Evolutionary conservation across 2,888 invertebrate genomes (phyloP).

Genomic region (Hoplodrina blanda): DNA sequence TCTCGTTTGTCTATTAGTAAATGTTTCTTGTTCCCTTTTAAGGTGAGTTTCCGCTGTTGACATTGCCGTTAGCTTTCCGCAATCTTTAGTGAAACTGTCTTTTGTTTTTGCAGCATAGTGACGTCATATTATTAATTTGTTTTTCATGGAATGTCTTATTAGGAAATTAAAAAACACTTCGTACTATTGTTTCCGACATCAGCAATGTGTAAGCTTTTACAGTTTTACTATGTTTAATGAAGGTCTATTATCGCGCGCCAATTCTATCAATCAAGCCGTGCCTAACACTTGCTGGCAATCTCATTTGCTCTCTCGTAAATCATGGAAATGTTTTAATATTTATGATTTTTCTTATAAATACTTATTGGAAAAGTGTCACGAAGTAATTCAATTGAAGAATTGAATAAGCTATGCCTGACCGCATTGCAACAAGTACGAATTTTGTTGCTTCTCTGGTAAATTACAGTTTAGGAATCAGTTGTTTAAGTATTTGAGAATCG

Average conservation of each 20-base stretch:
- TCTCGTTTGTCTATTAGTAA: not conserved
- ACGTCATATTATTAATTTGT: not conserved
- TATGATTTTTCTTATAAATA: slow-evolving; percentile 32
- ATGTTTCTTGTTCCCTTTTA: not conserved
- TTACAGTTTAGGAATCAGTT: too few relatives aligned
- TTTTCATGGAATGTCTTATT: not conserved
- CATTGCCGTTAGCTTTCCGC: not conserved
- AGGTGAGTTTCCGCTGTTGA: not conserved
- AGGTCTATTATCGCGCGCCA: slow-evolving; percentile 19
- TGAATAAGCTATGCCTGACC: slow-evolving; percentile 1
- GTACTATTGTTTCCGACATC: not conserved
- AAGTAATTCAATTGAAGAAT: slow-evolving; percentile 1
- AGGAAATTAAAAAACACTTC: not conserved
- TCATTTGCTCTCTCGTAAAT: slow-evolving; percentile 50
- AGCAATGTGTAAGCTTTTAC: slow-evolving; percentile 11
- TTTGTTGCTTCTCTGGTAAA: not conserved
- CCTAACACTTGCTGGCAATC: slow-evolving; percentile 33
- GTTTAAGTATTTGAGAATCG: too few relatives aligned
- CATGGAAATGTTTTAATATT: slow-evolving; percentile 40
- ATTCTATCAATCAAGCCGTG: slow-evolving; percentile 48
- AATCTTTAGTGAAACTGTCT: not conserved
- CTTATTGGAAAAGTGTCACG: slow-evolving; percentile 13
- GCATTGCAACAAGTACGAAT: not conserved
- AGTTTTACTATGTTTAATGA: slow-evolving; percentile 6
- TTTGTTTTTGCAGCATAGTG: not conserved